These are phyloP conservation scores for Molossus alvarezi DNA, from an alignment of 2,797 vertebrate species.

Conservation along the genomic window DNA sequence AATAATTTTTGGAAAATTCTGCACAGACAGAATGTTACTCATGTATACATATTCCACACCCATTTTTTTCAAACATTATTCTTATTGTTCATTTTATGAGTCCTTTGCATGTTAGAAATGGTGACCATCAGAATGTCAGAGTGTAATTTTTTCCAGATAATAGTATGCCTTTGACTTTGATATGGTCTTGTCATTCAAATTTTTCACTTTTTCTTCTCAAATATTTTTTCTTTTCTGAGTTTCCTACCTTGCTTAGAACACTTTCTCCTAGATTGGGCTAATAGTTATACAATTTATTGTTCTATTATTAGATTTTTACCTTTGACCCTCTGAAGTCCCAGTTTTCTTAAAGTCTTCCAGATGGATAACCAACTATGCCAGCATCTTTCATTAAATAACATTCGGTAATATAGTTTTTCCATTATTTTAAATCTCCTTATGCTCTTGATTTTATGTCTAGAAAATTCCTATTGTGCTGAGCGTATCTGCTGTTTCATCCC, in stretches of 20 bases:
- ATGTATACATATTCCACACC: neutral
- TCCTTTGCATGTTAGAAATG: neutral
- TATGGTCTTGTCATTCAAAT: neutral
- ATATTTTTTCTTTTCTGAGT: neutral
- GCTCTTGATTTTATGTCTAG: neutral
- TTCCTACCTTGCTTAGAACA: neutral
- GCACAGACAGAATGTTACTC: neutral
- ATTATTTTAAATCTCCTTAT: conserved; percentile 12
- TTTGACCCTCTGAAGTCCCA: neutral
- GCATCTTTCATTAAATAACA: conserved; percentile 13
- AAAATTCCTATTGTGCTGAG: neutral
- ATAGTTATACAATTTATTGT: neutral
- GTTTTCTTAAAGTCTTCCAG: conserved; percentile 11
- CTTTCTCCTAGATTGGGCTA: neutral
- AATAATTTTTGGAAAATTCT: neutral
- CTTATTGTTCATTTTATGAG: conserved; percentile 29
- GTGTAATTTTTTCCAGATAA: neutral
- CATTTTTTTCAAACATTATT: conserved; percentile 23
- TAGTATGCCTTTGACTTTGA: neutral
- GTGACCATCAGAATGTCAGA: neutral
- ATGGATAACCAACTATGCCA: neutral
- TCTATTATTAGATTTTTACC: neutral
- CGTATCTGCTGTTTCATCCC: neutral
- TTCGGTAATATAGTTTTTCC: neutral
- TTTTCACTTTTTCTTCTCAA: neutral